Evolutionary conservation across 2,888 invertebrate species (phyloP), one percentile per base, ranked within the genome.

Genomic region (Tenthredo scrophulariae): DNA sequence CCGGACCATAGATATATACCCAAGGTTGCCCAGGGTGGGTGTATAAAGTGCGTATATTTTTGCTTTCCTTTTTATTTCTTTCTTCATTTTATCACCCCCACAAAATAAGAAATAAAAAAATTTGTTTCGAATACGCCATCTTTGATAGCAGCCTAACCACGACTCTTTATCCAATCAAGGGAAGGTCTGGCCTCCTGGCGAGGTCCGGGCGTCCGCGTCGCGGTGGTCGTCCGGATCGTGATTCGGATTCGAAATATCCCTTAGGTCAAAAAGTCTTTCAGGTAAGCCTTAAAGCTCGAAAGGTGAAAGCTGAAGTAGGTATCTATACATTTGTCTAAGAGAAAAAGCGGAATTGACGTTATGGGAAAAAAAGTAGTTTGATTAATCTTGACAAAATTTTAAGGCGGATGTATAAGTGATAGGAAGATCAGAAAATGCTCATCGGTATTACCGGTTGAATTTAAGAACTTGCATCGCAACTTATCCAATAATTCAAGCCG

Each of bases 161-260:
- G 58, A 62, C 80, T 80, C 80, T 37, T 80, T 58, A 80, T 80
- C 80, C 80, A 80, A 80, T 58, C 80, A 62, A 80, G 80, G 40
- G 10, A 80, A 77, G 54, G 77, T 77, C 77, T 46, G 67, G 50
- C 77, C 50, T 54, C 54, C 54, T 18, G 54, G 46, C 33, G 50
- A 43, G 74, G 40, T 74, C 43, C 50, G 29, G 5, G 40, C 80
- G 37, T n/a, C 37, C 37, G 26, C 50, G 10, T 40, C 80, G 37
- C 10, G 22, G 29, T n/a, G 77, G 54, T 80, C 62, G 67, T 67
- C 80, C 40, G 22, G 62, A 62, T 80, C 80, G 80, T 80, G 80
- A 80, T 80, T 80, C 80, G 80, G 58, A 37, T 80, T 33, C 80
- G 37, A n/a, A 80, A 80, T 77, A 74, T 74, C 43, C 26, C 74